Conservation (phyloP, 2,888 invertebrate species). For the Mythimna ferrago region DNA sequence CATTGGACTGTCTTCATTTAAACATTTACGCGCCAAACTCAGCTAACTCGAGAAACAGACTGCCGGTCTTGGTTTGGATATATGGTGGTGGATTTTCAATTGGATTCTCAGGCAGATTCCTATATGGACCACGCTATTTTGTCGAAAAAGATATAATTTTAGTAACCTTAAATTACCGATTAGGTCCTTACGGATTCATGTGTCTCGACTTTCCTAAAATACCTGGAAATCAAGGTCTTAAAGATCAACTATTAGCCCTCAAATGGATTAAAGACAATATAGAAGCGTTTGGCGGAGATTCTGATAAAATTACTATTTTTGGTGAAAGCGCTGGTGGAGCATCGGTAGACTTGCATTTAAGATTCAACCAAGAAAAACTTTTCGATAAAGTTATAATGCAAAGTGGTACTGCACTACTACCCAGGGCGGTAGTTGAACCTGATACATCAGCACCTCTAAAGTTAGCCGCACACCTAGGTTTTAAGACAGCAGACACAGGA, state of each 20-base stretch:
- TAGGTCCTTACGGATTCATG: slow-evolving; percentile 81
- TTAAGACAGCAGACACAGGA: slow-evolving; percentile 61
- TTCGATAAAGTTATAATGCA: slow-evolving; percentile 76
- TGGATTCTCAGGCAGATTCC: slow-evolving; percentile 69
- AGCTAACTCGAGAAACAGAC: slow-evolving; percentile 67
- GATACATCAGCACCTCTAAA: slow-evolving; percentile 67
- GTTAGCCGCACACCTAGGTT: slow-evolving; percentile 72
- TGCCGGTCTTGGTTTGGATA: slow-evolving; percentile 78
- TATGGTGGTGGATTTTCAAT: slow-evolving; percentile 73
- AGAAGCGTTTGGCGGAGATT: slow-evolving; percentile 78
- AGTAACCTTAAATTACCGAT: slow-evolving; percentile 78
- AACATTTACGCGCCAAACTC: slow-evolving; percentile 76
- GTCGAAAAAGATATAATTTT: slow-evolving; percentile 76
- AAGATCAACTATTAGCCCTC: slow-evolving; percentile 77
- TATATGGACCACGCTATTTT: slow-evolving; percentile 74
- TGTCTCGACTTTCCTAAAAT: slow-evolving; percentile 73
- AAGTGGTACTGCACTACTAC: slow-evolving; percentile 70
- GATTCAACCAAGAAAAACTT: slow-evolving; percentile 70
- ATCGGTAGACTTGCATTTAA: slow-evolving; percentile 74
- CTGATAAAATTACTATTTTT: slow-evolving; percentile 74
- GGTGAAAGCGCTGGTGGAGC: slow-evolving; percentile 78
- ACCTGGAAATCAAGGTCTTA: slow-evolving; percentile 80
- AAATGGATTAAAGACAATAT: slow-evolving; percentile 80
- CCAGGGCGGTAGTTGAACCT: slow-evolving; percentile 62
- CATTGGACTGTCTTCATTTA: slow-evolving; percentile 75